Base-by-base conservation (phyloP, 2,888 invertebrate genomes). In the Leptopilina drosophilae region DNA sequence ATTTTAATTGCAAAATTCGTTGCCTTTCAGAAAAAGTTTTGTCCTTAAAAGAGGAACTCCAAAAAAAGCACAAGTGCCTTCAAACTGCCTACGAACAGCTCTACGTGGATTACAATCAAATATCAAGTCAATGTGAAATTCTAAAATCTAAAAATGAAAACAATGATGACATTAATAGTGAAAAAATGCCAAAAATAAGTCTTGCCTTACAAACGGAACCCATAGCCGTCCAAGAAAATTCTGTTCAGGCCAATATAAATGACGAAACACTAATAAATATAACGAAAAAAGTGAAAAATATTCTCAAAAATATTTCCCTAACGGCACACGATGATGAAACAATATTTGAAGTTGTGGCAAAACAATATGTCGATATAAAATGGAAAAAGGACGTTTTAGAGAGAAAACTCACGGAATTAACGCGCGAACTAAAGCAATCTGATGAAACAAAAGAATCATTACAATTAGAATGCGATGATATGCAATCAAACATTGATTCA, bases 51-150 rank as follows among this genome's bases (percentile, higher is more conserved):
- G 92, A 92, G 49, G 91, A 92, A 64, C 89, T 94, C 0, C 93
- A 93, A 83, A 93, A 93, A 73, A 93, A 93, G 82, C 92, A 94
- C 78, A 92, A 92, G 77, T 93, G 93, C 79, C 90, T 94, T 64
- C 93, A 93, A 90, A 91, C 91, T 49, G 94, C 94, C 82, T 94
- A 94, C 87, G 93, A 93, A 53, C 86, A 80, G 83, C 90, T 84
- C 7, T 91, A 91, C 81, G 85, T 87, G 9, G 91, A 92, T 77
- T 89, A 89, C 83, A 91, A 90, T 78, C 89, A 92, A 77, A 87
- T 92, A 1, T 87, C 88, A 77, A 86, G 85, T 4, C 89, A 89
- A 81, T 82, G 91, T 7, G 85, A 88, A 64, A 80, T 76, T 8
- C 76, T 84, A 12, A 78, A 80, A 64, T 64, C 75, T 8, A 26